These are phyloP conservation scores for Halichondria panicea DNA, from an alignment of 37 sponge, comb jelly and placozoan species.

Conservation along the genomic window DNA sequence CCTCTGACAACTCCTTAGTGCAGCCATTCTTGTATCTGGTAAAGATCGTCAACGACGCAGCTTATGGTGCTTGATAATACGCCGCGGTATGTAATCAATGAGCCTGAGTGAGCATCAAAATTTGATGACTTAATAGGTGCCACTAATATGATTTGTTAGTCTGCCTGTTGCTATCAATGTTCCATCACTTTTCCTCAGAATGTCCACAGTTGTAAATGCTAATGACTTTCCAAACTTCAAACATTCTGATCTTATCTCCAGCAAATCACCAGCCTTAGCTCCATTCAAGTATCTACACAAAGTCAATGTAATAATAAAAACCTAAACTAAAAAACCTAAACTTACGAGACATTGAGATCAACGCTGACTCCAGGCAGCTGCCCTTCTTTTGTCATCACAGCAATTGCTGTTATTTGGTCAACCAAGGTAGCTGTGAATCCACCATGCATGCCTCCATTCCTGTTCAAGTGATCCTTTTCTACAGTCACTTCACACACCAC, in stretches of 20 bases:
- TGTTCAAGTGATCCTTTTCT: slow-evolving; percentile 78
- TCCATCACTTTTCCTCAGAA: slow-evolving; percentile 67
- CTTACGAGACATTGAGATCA: slow-evolving; percentile 74
- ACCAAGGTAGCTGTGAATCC: slow-evolving; percentile 90
- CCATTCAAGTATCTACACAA: slow-evolving; percentile 77
- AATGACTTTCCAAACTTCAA: slow-evolving; percentile 76
- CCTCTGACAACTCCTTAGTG: too few species aligned
- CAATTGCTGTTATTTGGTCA: slow-evolving; percentile 77
- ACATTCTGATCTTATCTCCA: slow-evolving; percentile 77
- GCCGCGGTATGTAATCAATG: too few species aligned
- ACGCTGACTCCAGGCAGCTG: slow-evolving; percentile 80
- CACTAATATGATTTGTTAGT: slow-evolving; percentile 80
- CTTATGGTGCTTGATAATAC: too few species aligned
- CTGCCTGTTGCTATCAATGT: slow-evolving; percentile 73
- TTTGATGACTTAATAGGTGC: too few species aligned
- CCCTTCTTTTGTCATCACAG: slow-evolving; percentile 67
- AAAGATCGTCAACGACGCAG: too few species aligned
- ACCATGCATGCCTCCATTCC: slow-evolving; percentile 80
- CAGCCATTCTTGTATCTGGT: too few species aligned
- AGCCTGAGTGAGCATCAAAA: too few species aligned
- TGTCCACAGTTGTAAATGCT: slow-evolving; percentile 78
- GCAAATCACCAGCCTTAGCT: slow-evolving; percentile 74
- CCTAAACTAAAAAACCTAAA: background rate
- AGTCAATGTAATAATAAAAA: too few species aligned
- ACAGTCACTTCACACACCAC: slow-evolving; percentile 77